phyloP scores from a whole-genome alignment of 2,888 invertebrate species.

The Diarsia mendica region DNA sequence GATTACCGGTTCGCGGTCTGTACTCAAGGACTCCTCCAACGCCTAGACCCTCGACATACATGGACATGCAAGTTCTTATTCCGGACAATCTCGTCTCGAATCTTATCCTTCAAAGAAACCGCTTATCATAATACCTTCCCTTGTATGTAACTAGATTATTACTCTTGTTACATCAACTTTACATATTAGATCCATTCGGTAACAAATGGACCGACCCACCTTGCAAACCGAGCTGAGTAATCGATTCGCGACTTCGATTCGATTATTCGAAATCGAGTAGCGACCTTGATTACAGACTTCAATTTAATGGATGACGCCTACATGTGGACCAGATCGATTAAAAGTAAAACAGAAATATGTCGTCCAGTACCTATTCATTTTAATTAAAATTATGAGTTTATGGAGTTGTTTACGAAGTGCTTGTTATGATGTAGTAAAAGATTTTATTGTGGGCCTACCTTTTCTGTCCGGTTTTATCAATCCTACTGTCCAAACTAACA shows the following conservation, averaged over 20 bases:
- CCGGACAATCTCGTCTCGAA: conserved; percentile 37
- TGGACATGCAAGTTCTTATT: conserved; percentile 41
- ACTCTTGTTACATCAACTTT: conserved; percentile 53
- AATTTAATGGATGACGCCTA: conserved; percentile 61
- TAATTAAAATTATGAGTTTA: conserved; percentile 56
- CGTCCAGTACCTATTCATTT: conserved; percentile 25
- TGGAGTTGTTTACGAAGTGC: conserved; percentile 41
- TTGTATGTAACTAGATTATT: conserved; percentile 50
- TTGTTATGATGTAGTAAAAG: conserved; percentile 3
- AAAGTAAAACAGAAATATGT: conserved; percentile 55
- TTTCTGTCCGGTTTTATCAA: neutral
- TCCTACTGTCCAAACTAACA: neutral
- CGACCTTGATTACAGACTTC: conserved; percentile 63
- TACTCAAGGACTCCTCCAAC: conserved; percentile 41
- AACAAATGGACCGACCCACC: conserved; percentile 40
- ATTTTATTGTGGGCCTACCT: neutral
- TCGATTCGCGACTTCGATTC: conserved; percentile 44
- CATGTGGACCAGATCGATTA: conserved; percentile 56
- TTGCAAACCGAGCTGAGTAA: conserved; percentile 48
- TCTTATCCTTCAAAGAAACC: conserved; percentile 49
- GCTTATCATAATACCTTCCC: conserved; percentile 37
- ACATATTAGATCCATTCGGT: conserved; percentile 51
- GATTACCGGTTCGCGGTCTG: conserved; percentile 22
- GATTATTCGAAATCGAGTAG: conserved; percentile 53
- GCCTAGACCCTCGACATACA: conserved; percentile 18